Evolutionary conservation across 2,797 vertebrate genomes (phyloP), one percentile per base, ranked within the genome.

Genomic region (Gobio occitaniae): DNA sequence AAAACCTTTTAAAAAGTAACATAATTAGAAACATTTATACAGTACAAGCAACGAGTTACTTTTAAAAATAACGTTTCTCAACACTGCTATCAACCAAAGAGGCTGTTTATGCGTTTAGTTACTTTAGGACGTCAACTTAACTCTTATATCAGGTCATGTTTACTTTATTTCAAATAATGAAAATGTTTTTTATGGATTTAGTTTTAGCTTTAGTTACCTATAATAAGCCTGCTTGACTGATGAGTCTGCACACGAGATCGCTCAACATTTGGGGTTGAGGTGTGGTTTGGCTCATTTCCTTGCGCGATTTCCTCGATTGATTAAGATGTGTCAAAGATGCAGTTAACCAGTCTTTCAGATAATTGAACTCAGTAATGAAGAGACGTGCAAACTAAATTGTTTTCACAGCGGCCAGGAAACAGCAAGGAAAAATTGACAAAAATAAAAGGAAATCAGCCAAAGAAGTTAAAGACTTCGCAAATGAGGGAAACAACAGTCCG

Each of bases 401-500:
- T 82, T 82, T 82, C 54, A 25, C 38, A 63, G 69, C 4, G 0
- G 41, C 41, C 69, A 36, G 25, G 69, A 78, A 80, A 78, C 63
- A 3, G 3, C 6, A 47, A 63, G 38, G 77, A 78, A 44, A 78
- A 65, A 78, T 19, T 48, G 7, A 61, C 50, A 38, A 65, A 66
- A 70, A 69, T 47, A 68, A 25, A 56, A 66, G 7, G 25, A 81
- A 76, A 69, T 80, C 41, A 6, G 61, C 11, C 32, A 15, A 63
- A 61, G 54, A 77, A 74, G n/a, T 50, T 41, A 66, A 71, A 79
- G 65, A 83, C 38, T 68, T 84, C 48, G 83, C 68, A 85, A 89
- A 86, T 16, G 76, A 86, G 79, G 71, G 8, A 87, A 70, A 82
- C 71, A 86, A 76, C 15, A 78, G 81, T 52, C 63, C 4, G 54